Conservation (phyloP, 2,888 invertebrate species). For the Thymelicus lineola region DNA sequence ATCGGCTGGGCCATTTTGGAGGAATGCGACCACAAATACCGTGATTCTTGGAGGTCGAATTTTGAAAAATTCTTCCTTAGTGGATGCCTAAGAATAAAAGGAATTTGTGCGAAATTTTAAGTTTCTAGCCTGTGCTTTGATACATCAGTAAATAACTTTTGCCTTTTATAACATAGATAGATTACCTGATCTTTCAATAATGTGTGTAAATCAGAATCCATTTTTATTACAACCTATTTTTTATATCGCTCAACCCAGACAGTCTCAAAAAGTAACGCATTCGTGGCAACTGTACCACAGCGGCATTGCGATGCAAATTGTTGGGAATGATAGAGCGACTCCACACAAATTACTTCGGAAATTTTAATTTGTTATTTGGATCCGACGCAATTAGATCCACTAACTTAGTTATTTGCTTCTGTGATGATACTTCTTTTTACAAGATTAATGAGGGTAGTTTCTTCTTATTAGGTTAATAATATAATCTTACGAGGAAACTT, state of each 20-base stretch:
- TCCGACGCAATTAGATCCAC: constrained; percentile 56
- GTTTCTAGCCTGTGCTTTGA: too few relatives aligned
- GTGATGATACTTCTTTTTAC: constrained; percentile 16
- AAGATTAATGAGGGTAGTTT: constrained; percentile 31
- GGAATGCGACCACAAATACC: too few relatives aligned
- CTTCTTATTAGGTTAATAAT: constrained; percentile 16
- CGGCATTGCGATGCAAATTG: constrained; percentile 66
- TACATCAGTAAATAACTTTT: too few relatives aligned
- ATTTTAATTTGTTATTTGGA: constrained; percentile 73
- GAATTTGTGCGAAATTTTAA: too few relatives aligned
- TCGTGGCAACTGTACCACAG: constrained; percentile 44
- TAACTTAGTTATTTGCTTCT: constrained; percentile 45
- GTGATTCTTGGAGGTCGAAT: too few relatives aligned
- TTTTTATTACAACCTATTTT: not conserved
- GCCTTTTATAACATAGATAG: too few relatives aligned
- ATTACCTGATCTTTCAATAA: too few relatives aligned
- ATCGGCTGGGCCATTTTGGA: too few relatives aligned
- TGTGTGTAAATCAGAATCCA: too few relatives aligned
- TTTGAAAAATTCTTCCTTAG: too few relatives aligned
- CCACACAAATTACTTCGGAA: constrained; percentile 63
- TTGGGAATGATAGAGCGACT: constrained; percentile 62
- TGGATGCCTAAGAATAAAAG: too few relatives aligned
- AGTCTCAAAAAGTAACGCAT: constrained; percentile 12
- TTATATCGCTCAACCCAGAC: not conserved
- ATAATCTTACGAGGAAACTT: constrained; percentile 20